Evolutionary conservation across 2,113 vertebrate species (phyloP).

Genomic region (Todiramphus chloris): DNA sequence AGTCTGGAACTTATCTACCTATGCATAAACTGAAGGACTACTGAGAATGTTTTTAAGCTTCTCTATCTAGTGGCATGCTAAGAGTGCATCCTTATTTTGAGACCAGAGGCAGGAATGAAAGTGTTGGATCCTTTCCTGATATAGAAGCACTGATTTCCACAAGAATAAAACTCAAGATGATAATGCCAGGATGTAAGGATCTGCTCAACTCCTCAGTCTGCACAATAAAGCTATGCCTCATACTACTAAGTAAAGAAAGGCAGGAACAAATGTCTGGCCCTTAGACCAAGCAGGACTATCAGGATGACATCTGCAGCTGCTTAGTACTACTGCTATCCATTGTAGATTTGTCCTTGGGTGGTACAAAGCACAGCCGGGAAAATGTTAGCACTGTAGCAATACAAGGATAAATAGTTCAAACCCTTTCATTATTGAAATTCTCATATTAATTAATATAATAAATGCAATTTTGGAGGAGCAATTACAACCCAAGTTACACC

Average conservation of each 20-base stretch:
- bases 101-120: not conserved
- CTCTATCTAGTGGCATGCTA: not conserved
- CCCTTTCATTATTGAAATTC: not conserved
- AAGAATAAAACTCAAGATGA: not conserved
- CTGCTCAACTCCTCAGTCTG: not conserved
- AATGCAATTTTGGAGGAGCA: not conserved
- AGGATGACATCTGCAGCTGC: not conserved
- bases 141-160: not conserved
- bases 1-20: not conserved
- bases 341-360: not conserved
- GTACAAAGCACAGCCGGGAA: not conserved
- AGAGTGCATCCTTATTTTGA: not conserved
- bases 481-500: not conserved
- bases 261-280: not conserved
- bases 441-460: not conserved
- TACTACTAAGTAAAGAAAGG: not conserved
- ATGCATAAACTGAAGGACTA: not conserved
- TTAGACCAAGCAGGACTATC: not conserved
- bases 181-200: not conserved
- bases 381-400: not conserved
- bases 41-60: not conserved
- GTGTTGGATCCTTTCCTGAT: not conserved
- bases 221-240: not conserved
- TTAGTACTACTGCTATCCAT: not conserved
- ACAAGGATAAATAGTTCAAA: not conserved